Conservation (phyloP, 2,797 vertebrate species). For the Sebastes oblongus region DNA sequence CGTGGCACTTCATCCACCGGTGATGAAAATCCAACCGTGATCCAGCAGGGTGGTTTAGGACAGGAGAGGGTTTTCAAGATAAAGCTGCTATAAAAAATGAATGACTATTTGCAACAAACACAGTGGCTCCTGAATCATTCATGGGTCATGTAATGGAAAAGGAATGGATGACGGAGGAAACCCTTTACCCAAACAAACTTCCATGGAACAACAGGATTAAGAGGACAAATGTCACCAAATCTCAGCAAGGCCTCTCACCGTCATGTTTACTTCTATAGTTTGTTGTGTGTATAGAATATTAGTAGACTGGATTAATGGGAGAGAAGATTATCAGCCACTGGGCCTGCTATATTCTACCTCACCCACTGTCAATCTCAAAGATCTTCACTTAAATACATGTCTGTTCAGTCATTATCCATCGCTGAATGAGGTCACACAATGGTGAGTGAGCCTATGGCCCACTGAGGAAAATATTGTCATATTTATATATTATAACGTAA, state of each 20-base stretch:
- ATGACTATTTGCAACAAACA: constrained; percentile 82
- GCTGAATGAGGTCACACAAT: no score
- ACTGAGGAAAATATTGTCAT: no score
- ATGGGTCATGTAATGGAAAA: constrained; percentile 78
- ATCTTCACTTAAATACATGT: rapidly evolving
- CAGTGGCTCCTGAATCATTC: constrained; percentile 78
- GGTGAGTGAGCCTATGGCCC: no score
- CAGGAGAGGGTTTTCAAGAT: constrained; percentile 68
- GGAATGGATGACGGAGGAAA: constrained; percentile 48
- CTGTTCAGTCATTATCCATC: no score
- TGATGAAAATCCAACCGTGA: constrained; percentile 59
- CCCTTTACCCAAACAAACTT: constrained; percentile 38
- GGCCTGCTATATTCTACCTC: background rate
- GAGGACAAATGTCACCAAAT: constrained; percentile 9
- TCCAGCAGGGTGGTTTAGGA: constrained; percentile 50
- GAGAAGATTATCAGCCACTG: background rate
- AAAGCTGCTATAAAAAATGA: constrained; percentile 79
- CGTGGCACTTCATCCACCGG: constrained; percentile 63
- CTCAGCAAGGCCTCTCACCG: background rate
- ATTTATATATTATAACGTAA: no score
- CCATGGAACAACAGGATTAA: constrained; percentile 16
- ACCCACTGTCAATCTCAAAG: background rate
- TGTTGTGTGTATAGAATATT: background rate
- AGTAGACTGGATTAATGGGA: background rate
- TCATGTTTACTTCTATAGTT: background rate